Percentiles rank a stretch among this genome's conserved stretches.
phyloP scores from a whole-genome alignment of 2,888 invertebrate genomes.

The Dolomedes plantarius region DNA sequence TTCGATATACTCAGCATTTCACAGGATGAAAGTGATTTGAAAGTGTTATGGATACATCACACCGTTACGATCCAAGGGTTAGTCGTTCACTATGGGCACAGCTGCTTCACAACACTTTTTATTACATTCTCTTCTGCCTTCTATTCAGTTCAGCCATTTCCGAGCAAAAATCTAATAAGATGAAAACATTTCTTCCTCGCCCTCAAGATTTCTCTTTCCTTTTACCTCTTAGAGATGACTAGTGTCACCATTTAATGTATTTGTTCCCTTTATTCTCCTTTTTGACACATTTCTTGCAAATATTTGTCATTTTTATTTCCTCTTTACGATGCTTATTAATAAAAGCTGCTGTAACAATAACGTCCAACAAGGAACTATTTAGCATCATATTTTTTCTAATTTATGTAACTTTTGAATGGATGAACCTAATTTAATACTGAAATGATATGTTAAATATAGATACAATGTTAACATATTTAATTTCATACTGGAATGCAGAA shows the following conservation, averaged over 20 bases:
- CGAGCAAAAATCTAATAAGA: constrained; percentile 39
- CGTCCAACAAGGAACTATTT: too few species aligned
- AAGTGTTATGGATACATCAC: not conserved
- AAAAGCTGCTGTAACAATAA: not conserved
- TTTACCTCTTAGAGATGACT: constrained; percentile 35
- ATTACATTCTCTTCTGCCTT: constrained; percentile 29
- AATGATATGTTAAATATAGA: too few species aligned
- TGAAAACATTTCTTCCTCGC: constrained; percentile 59
- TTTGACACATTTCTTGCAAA: not conserved
- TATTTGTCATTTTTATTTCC: not conserved
- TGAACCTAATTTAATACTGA: too few species aligned
- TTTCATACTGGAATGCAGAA: too few species aligned
- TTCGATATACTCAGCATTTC: not conserved
- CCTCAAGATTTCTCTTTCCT: constrained; percentile 1
- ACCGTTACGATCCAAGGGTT: not conserved
- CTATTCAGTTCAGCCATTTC: constrained; percentile 21
- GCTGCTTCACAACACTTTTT: constrained; percentile 48
- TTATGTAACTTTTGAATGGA: too few species aligned
- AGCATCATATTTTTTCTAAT: too few species aligned
- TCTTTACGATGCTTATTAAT: not conserved
- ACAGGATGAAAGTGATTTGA: constrained; percentile 22
- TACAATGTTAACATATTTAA: too few species aligned
- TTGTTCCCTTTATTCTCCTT: constrained; percentile 33
- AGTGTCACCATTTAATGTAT: constrained; percentile 13
- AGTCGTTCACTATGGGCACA: constrained; percentile 32